Percentiles rank a stretch among this genome's conserved stretches.
Conservation (phyloP, 2,888 invertebrate genomes). For the Agapetus fuscipes region DNA sequence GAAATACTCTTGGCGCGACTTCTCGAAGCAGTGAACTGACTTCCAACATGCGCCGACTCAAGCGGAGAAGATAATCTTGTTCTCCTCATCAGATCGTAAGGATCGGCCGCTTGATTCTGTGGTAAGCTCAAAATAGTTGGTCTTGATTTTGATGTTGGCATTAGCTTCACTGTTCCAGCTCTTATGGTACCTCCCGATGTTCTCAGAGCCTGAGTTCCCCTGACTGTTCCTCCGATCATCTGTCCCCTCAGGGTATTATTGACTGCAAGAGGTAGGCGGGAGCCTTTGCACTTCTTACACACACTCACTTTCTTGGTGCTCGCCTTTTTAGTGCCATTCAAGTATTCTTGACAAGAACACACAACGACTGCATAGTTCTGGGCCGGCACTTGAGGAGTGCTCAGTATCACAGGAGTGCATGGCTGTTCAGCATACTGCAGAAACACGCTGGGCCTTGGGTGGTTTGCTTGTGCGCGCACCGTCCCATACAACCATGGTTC, state of each 20-base stretch:
- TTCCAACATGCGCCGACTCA: constrained; percentile 43
- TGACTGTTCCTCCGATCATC: constrained; percentile 24
- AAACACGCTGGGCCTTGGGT: constrained; percentile 40
- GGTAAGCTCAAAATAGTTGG: constrained; percentile 54
- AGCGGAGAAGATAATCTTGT: constrained; percentile 60
- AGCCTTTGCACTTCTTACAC: constrained; percentile 78
- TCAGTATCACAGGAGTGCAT: constrained; percentile 38
- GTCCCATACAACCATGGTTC: constrained; percentile 82
- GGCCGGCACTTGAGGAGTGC: constrained; percentile 45
- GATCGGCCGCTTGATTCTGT: constrained; percentile 51
- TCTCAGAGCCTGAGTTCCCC: constrained; percentile 23
- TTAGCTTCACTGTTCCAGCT: constrained; percentile 55
- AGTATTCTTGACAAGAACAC: constrained; percentile 74
- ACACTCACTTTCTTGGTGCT: constrained; percentile 64
- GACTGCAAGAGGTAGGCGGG: constrained; percentile 60
- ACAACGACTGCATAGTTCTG: constrained; percentile 63
- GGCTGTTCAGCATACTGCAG: constrained; percentile 40
- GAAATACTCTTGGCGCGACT: constrained; percentile 48
- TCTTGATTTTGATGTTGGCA: constrained; percentile 46
- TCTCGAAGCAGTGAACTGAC: constrained; percentile 41
- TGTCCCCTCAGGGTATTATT: constrained; percentile 59
- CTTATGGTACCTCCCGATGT: constrained; percentile 32
- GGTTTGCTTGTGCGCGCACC: constrained; percentile 48
- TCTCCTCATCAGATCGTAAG: constrained; percentile 75
- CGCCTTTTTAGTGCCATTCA: constrained; percentile 64